Base-by-base conservation (phyloP, 2,888 invertebrate genomes). In the Metallyticus violacea region DNA sequence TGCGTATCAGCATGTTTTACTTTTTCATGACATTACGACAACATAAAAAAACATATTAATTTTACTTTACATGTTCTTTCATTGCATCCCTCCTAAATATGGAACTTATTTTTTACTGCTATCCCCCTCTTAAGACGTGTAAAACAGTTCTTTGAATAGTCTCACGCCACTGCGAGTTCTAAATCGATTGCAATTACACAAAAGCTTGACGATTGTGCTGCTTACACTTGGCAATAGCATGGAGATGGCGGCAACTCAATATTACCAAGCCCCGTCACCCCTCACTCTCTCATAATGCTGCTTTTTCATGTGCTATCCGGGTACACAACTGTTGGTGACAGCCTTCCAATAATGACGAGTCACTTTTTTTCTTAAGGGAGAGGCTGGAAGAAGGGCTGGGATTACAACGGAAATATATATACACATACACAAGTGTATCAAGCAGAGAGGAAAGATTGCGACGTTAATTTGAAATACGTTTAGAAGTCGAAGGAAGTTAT, bases 301-400 rank as follows among this genome's bases (percentile, higher is more conserved):
- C 82, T 82, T 76, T 82, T 82, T 82, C 82, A 82, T 76, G 82
- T 27, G 76, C 82, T 26, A 76, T 82, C 82, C 76, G 26, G 82
- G 26, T 82, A 82, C 82, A 82, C 82, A 82, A 82, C 82, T 82
- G 82, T 82, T 76, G 7, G 82, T 82, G 82, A 82, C 82, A 82
- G 82, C 81, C 15, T 5, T 76, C 82, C 82, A 82, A 82, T 82
- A 82, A 82, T 82, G 62, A 82, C 82, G 82, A 76, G 76, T 76
- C 76, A 82, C 82, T 82, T 82, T 82, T 82, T 81, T 22, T 15
- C 15, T 62, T 15, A 62, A 2, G 40, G 40, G 40, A 22, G 15
- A 0, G 40, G 15, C 15, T 22, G 9, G 40, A 62, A 22, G 15
- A 62, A 15, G 40, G 40, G 40, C 40, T 62, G 22, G 40, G 40